phyloP scores from a whole-genome alignment of 2,888 invertebrate genomes.

The Operophtera brumata region DNA sequence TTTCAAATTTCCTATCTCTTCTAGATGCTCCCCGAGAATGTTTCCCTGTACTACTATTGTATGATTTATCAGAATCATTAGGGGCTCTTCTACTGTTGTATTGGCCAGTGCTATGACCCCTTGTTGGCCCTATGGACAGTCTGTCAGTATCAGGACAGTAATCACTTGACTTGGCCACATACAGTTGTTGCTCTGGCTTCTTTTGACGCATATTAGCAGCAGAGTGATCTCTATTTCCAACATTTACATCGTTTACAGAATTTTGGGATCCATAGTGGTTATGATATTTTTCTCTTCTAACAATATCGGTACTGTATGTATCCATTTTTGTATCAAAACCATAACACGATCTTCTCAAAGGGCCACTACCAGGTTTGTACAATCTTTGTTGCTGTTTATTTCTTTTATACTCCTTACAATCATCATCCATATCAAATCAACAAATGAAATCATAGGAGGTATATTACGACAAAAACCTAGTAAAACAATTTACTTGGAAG shows the following conservation, averaged over 20 bases:
- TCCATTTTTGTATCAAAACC: conserved; percentile 81
- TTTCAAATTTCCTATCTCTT: conserved; percentile 62
- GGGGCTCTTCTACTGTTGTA: conserved; percentile 62
- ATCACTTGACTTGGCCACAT: conserved; percentile 66
- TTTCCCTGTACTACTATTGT: conserved; percentile 53
- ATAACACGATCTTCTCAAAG: conserved; percentile 84
- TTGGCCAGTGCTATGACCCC: conserved; percentile 72
- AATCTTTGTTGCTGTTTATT: conserved; percentile 86
- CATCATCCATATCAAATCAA: conserved; percentile 78
- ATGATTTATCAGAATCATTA: conserved; percentile 60
- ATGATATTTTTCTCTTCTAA: conserved; percentile 52
- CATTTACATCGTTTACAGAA: conserved; percentile 59
- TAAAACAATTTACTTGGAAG: conserved; percentile 26
- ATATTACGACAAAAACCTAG: conserved; percentile 48
- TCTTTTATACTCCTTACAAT: conserved; percentile 79
- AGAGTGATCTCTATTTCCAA: conserved; percentile 50
- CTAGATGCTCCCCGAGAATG: conserved; percentile 57
- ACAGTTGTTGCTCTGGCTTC: conserved; percentile 74
- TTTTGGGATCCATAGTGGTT: conserved; percentile 68
- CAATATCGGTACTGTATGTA: conserved; percentile 58
- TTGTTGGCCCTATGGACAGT: conserved; percentile 53
- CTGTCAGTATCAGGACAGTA: conserved; percentile 58
- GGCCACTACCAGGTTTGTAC: conserved; percentile 89
- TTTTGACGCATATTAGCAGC: conserved; percentile 52
- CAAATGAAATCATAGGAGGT: conserved; percentile 43